Evolutionary conservation across 2,113 vertebrate species (phyloP).

Genomic region (Propithecus coquereli): DNA sequence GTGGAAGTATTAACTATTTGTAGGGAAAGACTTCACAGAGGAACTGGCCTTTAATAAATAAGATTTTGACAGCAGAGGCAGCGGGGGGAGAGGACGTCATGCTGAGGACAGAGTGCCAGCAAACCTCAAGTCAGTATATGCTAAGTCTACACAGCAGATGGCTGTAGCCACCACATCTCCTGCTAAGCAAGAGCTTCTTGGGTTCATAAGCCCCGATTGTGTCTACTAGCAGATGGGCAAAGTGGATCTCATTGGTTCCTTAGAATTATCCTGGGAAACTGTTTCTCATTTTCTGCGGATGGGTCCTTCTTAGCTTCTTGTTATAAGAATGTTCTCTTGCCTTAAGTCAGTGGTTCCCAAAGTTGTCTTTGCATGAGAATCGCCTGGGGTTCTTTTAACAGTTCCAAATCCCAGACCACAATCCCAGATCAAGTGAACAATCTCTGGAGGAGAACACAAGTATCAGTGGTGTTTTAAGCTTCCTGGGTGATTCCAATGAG

Average conservation of each 20-base stretch:
- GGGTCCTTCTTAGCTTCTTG: neutral
- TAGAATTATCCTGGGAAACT: neutral
- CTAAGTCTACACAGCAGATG: neutral
- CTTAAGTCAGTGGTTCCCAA: neutral
- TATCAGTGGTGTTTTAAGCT: neutral
- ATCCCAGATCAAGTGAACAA: neutral
- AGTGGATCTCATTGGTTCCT: neutral
- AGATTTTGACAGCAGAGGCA: neutral
- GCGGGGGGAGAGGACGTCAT: neutral
- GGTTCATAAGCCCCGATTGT: neutral
- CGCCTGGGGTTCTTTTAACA: neutral
- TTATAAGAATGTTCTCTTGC: neutral
- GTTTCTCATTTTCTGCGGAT: conserved; percentile 2
- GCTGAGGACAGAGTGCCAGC: neutral
- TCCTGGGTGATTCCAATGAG: neutral
- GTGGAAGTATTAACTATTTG: neutral
- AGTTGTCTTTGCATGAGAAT: neutral
- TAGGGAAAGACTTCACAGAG: neutral
- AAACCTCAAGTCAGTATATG: neutral
- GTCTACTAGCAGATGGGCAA: neutral
- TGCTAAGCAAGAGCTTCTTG: neutral
- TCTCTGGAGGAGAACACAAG: neutral
- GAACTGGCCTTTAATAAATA: neutral
- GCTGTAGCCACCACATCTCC: neutral
- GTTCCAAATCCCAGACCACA: neutral